Conservation (phyloP, 1,140 invertebrate genomes). For the Musca domestica region DNA sequence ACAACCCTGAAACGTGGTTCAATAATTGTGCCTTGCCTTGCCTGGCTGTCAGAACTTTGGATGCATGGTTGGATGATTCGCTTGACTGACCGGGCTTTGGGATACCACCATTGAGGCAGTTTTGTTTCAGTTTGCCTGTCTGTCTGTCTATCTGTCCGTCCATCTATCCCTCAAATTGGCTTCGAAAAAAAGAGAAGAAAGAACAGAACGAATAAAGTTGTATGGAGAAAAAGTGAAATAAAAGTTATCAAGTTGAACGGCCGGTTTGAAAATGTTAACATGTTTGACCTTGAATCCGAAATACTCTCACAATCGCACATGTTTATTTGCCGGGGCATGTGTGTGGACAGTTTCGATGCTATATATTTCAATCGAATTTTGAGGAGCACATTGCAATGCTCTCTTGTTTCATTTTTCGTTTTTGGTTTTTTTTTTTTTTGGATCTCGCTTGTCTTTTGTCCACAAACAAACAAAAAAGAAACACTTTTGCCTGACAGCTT, state of each 20-base stretch:
- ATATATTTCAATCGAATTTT: too few relatives aligned
- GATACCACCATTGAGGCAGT: neutral
- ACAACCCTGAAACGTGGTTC: conserved; percentile 1
- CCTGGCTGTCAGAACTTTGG: neutral
- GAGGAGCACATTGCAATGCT: too few relatives aligned
- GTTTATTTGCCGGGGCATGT: too few relatives aligned
- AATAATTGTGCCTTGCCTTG: too few relatives aligned
- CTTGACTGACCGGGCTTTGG: neutral
- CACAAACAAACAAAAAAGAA: too few relatives aligned
- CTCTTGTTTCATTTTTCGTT: too few relatives aligned
- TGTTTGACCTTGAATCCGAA: conserved; percentile 11
- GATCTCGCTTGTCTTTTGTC: too few relatives aligned
- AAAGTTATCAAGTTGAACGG: conserved; percentile 21
- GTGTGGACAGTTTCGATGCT: too few relatives aligned
- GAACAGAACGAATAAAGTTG: neutral
- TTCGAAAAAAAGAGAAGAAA: neutral
- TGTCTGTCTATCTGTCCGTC: neutral
- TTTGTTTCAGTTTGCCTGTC: neutral
- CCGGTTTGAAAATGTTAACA: conserved; percentile 20
- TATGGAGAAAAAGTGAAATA: neutral
- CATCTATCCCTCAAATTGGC: neutral
- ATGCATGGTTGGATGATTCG: conserved; percentile 14
- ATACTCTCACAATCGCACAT: too few relatives aligned
- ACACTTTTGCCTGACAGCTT: too few relatives aligned
- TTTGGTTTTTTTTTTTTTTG: too few relatives aligned